Evolutionary conservation across 2,888 invertebrate species (phyloP).

Genomic region (Dione juno): DNA sequence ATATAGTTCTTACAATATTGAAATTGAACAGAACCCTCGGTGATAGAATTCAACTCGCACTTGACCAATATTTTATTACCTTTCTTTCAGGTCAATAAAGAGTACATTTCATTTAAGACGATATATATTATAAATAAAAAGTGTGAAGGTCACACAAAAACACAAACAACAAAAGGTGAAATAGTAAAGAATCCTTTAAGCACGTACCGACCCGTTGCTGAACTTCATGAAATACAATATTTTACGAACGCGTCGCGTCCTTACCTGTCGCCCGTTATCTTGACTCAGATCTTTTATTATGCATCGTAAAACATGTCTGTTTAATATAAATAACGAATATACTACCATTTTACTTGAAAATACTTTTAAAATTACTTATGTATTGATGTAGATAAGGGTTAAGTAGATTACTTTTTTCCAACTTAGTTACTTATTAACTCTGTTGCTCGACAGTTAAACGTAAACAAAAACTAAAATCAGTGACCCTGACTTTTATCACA

Average conservation of each 20-base stretch:
- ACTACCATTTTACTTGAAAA: neutral
- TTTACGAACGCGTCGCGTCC: constrained; percentile 31
- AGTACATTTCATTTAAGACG: neutral
- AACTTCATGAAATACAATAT: constrained; percentile 29
- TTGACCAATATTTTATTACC: too few relatives aligned
- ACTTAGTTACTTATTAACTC: too few relatives aligned
- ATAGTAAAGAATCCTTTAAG: constrained; percentile 11
- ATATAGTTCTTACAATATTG: too few relatives aligned
- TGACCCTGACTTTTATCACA: too few relatives aligned
- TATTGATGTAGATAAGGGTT: neutral
- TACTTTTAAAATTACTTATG: neutral
- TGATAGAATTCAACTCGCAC: too few relatives aligned
- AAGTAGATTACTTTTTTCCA: neutral
- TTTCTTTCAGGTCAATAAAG: too few relatives aligned
- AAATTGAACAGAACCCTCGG: too few relatives aligned
- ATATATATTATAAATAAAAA: constrained; percentile 4
- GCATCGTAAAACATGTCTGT: constrained; percentile 29
- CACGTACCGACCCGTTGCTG: neutral
- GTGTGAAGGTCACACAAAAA: constrained; percentile 1
- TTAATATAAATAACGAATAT: constrained; percentile 24
- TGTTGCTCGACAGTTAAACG: too few relatives aligned
- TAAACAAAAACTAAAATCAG: too few relatives aligned
- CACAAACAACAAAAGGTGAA: constrained; percentile 3
- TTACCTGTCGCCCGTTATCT: constrained; percentile 32
- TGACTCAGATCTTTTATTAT: constrained; percentile 32